Conservation (phyloP, 1,140 invertebrate genomes). For the Aleiodes sp. region DNA sequence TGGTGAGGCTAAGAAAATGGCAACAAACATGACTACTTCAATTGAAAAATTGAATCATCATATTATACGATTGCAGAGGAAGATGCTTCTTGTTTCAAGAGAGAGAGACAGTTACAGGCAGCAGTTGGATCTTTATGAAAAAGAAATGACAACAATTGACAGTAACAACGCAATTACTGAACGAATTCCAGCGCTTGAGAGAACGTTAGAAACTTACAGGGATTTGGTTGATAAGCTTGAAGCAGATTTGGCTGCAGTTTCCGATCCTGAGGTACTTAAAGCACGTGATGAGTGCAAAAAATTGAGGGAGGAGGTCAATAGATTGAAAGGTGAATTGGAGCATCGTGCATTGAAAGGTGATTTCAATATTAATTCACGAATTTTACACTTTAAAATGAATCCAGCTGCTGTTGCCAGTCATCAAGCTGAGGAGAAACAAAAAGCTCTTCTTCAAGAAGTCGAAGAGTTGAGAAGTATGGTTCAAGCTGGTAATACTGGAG, state of each 20-base stretch:
- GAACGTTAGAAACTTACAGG: slow-evolving; percentile 59
- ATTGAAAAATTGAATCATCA: slow-evolving; percentile 61
- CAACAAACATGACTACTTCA: slow-evolving; percentile 48
- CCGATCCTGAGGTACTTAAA: slow-evolving; percentile 41
- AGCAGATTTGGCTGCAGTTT: slow-evolving; percentile 64
- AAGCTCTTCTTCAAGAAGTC: slow-evolving; percentile 78
- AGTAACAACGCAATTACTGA: slow-evolving; percentile 45
- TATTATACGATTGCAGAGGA: slow-evolving; percentile 66
- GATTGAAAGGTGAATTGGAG: slow-evolving; percentile 73
- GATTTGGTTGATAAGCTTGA: slow-evolving; percentile 77
- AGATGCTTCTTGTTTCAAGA: slow-evolving; percentile 73
- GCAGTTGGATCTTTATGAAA: slow-evolving; percentile 84
- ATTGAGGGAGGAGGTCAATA: slow-evolving; percentile 71
- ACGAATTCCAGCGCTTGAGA: slow-evolving; percentile 55
- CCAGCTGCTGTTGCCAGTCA: slow-evolving; percentile 76
- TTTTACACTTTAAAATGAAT: slow-evolving; percentile 78
- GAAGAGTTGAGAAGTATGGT: slow-evolving; percentile 67
- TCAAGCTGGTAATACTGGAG: slow-evolving; percentile 47
- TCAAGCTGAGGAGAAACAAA: slow-evolving; percentile 70
- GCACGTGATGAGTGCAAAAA: slow-evolving; percentile 51
- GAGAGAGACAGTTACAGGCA: slow-evolving; percentile 80
- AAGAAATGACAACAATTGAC: slow-evolving; percentile 72
- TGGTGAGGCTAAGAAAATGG: slow-evolving; percentile 56
- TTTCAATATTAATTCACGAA: slow-evolving; percentile 65
- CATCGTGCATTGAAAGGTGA: slow-evolving; percentile 71